Evolutionary conservation across 2,113 vertebrate species (phyloP), one percentile per base, ranked within the genome.

Genomic region (Himantopus leucocephalus): DNA sequence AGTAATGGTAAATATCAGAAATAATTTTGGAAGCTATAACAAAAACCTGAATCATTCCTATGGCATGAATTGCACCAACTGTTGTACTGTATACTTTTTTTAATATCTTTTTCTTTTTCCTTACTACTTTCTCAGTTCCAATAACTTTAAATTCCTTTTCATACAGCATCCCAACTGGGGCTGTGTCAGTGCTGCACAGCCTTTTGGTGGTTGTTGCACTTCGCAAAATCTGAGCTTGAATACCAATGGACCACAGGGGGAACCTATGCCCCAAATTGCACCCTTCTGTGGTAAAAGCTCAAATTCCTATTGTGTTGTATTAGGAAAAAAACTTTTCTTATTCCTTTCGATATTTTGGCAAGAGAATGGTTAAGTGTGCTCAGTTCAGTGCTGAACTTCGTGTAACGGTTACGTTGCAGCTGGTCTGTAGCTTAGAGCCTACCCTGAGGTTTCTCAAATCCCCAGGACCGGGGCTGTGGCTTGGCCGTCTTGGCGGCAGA

Each of bases 161-260:
- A 4, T 56, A 22, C 32, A 50, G 14, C 26, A 60, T 70, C 10
- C 21, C 35, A 56, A 0, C 26, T 80, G n/a, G 34, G n/a, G 20
- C 68, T 89, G 19, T 35, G 29, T 60, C 32, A 59, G 8, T 55
- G 37, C 37, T 12, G 2, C 1, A 9, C 24, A 43, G 20, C n/a
- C 11, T 86, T 67, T 63, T 73, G n/a, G 58, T 47, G 17, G 2
- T 22, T 58, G 37, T 62, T 79, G 62, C 12, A 12, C 53, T 68
- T 41, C 5, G 35, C 16, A 86, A 39, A 83, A 68, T n/a, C n/a
- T 47, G 22, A 27, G 3, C 21, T 56, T 68, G 32, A 56, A 21
- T 77, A n/a, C 8, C 4, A 12, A 0, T 26, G 5, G 39, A 14
- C 45, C 12, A 0, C 29, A 55, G 43, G 35, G 39, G 39, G 14